Percentiles rank a stretch among this genome's conserved stretches.
Evolutionary conservation across 2,797 vertebrate species (phyloP).

Genomic region (Galaxias olidus): DNA sequence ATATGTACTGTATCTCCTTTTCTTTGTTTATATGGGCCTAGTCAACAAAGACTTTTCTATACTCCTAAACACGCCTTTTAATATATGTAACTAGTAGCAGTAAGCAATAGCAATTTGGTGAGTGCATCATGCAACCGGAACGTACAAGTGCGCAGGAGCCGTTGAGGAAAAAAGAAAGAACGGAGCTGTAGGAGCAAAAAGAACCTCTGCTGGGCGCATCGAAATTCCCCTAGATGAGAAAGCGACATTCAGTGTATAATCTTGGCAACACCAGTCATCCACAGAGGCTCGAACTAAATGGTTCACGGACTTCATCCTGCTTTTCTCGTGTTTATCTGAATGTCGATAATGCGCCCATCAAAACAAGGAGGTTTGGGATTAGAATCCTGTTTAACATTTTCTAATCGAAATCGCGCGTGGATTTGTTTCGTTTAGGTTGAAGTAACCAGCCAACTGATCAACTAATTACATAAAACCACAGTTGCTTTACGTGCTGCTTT

Average conservation of each 20-base stretch:
- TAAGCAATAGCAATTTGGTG: conserved; percentile 71
- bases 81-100: conserved; percentile 63
- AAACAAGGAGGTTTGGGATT: conserved; percentile 43
- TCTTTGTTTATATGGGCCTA: no score
- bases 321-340: conserved; percentile 51
- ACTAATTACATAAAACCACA: neutral
- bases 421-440: conserved; percentile 34
- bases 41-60: conserved; percentile 21
- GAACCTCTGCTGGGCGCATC: conserved; percentile 49
- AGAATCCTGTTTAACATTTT: conserved; percentile 43
- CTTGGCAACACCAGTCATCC: conserved; percentile 53
- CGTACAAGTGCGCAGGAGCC: conserved; percentile 78
- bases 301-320: conserved; percentile 47
- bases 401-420: conserved; percentile 50
- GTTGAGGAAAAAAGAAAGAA: conserved; percentile 51
- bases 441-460: no score
- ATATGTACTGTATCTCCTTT: no score
- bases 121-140: conserved; percentile 63
- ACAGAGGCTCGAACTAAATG: conserved; percentile 63
- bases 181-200: no score
- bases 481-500: conserved; percentile 30
- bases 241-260: conserved; percentile 22
- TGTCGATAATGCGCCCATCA: conserved; percentile 47
- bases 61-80: conserved; percentile 54
- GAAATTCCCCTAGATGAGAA: conserved; percentile 40